These are phyloP conservation scores for Apantesis nais DNA, from an alignment of 2,888 invertebrate species.

Conservation along the genomic window DNA sequence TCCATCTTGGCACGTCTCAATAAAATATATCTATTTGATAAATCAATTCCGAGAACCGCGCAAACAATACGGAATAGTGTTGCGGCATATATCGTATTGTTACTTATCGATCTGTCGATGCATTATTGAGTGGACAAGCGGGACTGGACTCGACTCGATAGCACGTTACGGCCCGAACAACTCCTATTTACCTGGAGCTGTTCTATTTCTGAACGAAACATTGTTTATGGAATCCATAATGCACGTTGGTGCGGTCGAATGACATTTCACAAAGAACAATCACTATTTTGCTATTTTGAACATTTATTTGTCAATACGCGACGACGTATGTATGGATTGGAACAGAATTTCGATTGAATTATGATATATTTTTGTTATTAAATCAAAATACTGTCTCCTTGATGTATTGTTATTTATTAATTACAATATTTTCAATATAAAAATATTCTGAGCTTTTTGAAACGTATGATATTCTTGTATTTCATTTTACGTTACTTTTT, in stretches of 20 bases:
- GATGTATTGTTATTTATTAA: neutral
- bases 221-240: conserved; percentile 82
- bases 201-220: conserved; percentile 73
- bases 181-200: conserved; percentile 66
- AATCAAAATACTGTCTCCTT: neutral
- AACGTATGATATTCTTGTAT: neutral
- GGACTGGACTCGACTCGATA: conserved; percentile 57
- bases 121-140: conserved; percentile 75
- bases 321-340: neutral
- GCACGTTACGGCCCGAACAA: conserved; percentile 53
- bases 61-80: conserved; percentile 50
- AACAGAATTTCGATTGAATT: conserved; percentile 2
- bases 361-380: neutral
- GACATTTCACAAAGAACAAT: conserved; percentile 69
- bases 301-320: conserved; percentile 17
- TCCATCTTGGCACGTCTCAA: conserved; percentile 13
- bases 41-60: conserved; percentile 16
- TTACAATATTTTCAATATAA: neutral
- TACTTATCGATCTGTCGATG: conserved; percentile 75
- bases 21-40: conserved; percentile 18
- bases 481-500: neutral
- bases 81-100: conserved; percentile 55
- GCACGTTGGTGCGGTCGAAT: conserved; percentile 57
- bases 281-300: conserved; percentile 45
- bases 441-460: neutral